Evolutionary conservation across 2,888 invertebrate species (phyloP), one percentile per base, ranked within the genome.

Genomic region (Cynaeus angustus): DNA sequence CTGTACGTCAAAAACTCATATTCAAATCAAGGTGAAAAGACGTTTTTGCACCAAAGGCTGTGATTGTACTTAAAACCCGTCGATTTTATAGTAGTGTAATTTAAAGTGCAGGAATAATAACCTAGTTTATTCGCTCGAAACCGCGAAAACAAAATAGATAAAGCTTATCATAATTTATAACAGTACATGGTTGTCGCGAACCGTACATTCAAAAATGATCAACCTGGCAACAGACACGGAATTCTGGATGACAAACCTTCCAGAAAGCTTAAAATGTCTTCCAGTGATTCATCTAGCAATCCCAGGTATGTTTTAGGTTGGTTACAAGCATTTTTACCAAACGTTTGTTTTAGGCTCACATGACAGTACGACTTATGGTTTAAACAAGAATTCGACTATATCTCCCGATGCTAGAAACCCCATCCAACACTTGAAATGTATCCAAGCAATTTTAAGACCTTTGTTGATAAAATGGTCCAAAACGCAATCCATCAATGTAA

Each of bases 311-410:
- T 8, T 10, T 46, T 9, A 26, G 3, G 21, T 46, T 56, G 21
- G 4, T 21, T 21, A n/a, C n/a, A n/a, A n/a, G n/a, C n/a, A n/a
- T 21, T 3, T 21, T 21, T 3, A 21, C 21, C 4, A 21, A 21
- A 21, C 4, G 1, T 21, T 21, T 21, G 21, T 43, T 56, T 6
- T 12, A 43, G 43, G 53, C 72, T 92, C 94, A 61, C 96, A 96
- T 84, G 92, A 96, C 82, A 92, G 94, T 50, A 92, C 93, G 89
- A 92, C 92, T n/a, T 94, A 91, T 83, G 89, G 90, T n/a, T 91
- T 96, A 67, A 89, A 89, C 45, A 85, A 86, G 13, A 85, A 86
- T 56, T 91, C 92, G 58, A 87, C 88, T 9, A 84, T 94, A 14
- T 91, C 93, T 0, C 94, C 94, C 0, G 95, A 95, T 83, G 91